Conservation (phyloP, 2,113 vertebrate species). For the Tricholaema leucomelas region DNA sequence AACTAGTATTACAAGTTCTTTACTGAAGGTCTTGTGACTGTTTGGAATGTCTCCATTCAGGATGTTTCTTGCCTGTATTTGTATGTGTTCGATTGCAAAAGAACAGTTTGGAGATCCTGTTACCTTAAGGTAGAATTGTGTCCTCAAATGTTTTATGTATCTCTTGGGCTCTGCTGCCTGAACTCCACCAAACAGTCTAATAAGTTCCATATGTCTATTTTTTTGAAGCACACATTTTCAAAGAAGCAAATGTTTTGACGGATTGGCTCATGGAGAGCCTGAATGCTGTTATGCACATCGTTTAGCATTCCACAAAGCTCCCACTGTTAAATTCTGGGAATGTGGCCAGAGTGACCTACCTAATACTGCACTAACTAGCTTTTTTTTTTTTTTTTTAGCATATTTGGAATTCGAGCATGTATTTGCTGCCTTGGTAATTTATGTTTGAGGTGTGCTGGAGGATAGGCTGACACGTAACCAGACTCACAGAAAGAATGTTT, state of each 20-base stretch:
- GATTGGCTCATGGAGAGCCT: slow-evolving; percentile 77
- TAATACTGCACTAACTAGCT: slow-evolving; percentile 75
- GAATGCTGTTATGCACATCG: slow-evolving; percentile 84
- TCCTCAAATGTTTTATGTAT: slow-evolving; percentile 75
- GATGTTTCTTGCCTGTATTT: slow-evolving; percentile 45
- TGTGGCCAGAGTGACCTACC: slow-evolving; percentile 79
- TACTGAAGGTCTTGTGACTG: slow-evolving; percentile 27
- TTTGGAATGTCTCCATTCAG: slow-evolving; percentile 40
- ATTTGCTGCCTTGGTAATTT: slow-evolving; percentile 33
- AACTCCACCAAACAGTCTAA: slow-evolving; percentile 80
- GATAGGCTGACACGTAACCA: background rate
- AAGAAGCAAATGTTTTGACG: slow-evolving; percentile 85
- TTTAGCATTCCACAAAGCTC: slow-evolving; percentile 89
- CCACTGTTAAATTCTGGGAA: slow-evolving; percentile 88
- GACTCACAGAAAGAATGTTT: slow-evolving; percentile 10
- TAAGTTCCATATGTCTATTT: slow-evolving; percentile 85
- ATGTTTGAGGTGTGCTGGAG: slow-evolving; percentile 6
- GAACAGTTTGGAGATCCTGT: slow-evolving; percentile 54
- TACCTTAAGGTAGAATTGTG: slow-evolving; percentile 70
- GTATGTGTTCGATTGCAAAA: slow-evolving; percentile 54
- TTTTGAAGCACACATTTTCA: slow-evolving; percentile 83
- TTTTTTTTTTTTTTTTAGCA: background rate
- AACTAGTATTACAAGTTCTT: slow-evolving; percentile 3
- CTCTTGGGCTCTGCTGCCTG: slow-evolving; percentile 74
- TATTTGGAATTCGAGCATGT: slow-evolving; percentile 67